phyloP scores from a whole-genome alignment of 2,888 invertebrate species.

The Metopia argyrocephala region DNA sequence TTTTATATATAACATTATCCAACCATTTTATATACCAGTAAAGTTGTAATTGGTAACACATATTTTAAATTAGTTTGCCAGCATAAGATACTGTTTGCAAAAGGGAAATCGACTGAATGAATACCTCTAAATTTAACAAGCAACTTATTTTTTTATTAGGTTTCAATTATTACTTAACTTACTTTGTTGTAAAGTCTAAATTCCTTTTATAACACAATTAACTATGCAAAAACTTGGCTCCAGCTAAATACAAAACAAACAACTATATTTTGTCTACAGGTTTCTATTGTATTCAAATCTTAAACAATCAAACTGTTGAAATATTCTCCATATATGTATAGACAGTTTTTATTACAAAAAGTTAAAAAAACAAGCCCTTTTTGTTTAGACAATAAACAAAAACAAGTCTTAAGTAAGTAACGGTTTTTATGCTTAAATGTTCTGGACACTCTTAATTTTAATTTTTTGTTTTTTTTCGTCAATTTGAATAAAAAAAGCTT shows the following conservation, averaged over 20 bases:
- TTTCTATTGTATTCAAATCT: neutral
- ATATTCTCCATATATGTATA: neutral
- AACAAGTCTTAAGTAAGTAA: neutral
- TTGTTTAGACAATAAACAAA: neutral
- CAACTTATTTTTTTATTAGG: too few relatives aligned
- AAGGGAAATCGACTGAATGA: too few relatives aligned
- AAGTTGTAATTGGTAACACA: too few relatives aligned
- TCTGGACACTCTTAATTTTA: slow-evolving; percentile 6
- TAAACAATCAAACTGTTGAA: neutral
- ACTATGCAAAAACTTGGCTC: too few relatives aligned
- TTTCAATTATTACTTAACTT: too few relatives aligned
- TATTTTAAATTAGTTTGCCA: too few relatives aligned
- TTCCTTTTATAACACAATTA: too few relatives aligned
- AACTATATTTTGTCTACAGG: neutral
- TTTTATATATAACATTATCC: too few relatives aligned
- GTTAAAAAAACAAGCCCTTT: neutral
- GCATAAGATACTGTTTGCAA: too few relatives aligned
- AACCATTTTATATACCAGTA: too few relatives aligned
- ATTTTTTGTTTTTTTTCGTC: slow-evolving; percentile 4
- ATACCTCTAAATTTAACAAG: too few relatives aligned
- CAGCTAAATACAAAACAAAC: neutral
- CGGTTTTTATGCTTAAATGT: neutral
- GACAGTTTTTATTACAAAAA: neutral
- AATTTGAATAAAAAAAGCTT: slow-evolving; percentile 5
- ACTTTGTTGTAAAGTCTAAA: too few relatives aligned